Base-by-base conservation (phyloP, 2,797 vertebrate genomes). In the Sebastes wilsoni region DNA sequence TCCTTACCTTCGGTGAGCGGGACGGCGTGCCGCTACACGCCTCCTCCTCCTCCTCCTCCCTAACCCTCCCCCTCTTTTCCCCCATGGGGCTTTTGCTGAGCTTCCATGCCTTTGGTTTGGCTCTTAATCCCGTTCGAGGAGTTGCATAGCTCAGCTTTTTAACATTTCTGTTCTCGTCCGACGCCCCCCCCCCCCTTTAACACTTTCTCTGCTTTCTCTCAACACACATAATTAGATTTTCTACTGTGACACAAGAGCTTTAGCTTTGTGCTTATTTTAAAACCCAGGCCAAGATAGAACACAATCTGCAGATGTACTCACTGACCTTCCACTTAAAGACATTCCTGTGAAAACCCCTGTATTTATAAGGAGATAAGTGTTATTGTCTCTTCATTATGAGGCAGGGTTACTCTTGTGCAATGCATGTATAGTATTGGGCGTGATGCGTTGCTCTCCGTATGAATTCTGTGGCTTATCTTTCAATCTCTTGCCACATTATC, bases 91-190 rank as follows among this genome's bases (percentile, higher is more conserved):
- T 87, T 92, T 90, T 75, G 18, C 76, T 46, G 56, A 86, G 83
- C 79, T 78, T 83, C 82, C 80, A 65, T 79, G 78, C 81, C 49
- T 23, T 78, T 79, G 79, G 79, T 71, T 91, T 80, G 80, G 64
- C 70, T 80, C 77, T 67, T 92, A 82, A 88, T 87, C 84, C 78
- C 8, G n/a, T 82, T 83, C 61, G 73, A 90, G 85, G 83, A 92
- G 88, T 82, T 82, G 70, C 88, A 91, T 89, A 91, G 87, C 85
- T 93, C 72, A 81, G 79, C 86, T 90, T 91, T 92, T 91, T 83
- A 55, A 75, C 71, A 87, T 90, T 90, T 90, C 76, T 89, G 34
- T 76, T 84, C 81, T 77, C 4, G 4, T 67, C 60, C 6, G 4
- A 10, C 3, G n/a, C 52, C 4, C 52, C 9, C 72, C 71, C 8